Conservation (phyloP, 2,888 invertebrate species). For the Volucella bombylans region DNA sequence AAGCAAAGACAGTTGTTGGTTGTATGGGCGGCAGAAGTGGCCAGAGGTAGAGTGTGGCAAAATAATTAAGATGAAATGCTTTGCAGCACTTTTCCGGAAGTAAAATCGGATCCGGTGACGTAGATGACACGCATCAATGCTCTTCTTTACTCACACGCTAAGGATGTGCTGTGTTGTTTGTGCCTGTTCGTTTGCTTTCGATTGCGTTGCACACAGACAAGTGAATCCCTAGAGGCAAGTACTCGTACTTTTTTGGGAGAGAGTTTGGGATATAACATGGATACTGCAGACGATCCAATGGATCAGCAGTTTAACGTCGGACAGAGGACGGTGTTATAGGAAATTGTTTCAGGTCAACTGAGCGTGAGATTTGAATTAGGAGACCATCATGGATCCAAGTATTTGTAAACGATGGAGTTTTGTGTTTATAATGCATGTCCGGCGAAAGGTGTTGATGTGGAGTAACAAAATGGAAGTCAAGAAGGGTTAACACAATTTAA, state of each 20-base stretch:
- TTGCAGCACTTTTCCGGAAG: conserved; percentile 64
- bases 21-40: conserved; percentile 11
- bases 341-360: conserved; percentile 71
- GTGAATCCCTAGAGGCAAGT: conserved; percentile 2
- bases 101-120: conserved; percentile 68
- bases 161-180: conserved; percentile 18
- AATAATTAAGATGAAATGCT: conserved; percentile 72
- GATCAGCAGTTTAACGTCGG: conserved; percentile 48
- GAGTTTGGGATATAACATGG: background rate
- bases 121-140: conserved; percentile 65
- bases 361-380: conserved; percentile 72
- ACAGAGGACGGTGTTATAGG: conserved; percentile 42
- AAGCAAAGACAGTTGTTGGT: conserved; percentile 49
- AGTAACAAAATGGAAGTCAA: too few species aligned
- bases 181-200: conserved; percentile 26
- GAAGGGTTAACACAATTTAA: too few species aligned
- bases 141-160: conserved; percentile 2
- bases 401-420: conserved; percentile 48
- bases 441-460: conserved; percentile 24
- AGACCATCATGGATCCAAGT: conserved; percentile 37
- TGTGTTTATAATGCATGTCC: conserved; percentile 16
- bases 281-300: background rate
- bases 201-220: conserved; percentile 32
- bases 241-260: conserved; percentile 16
- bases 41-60: conserved; percentile 22